phyloP scores from a whole-genome alignment of 2,888 invertebrate species.

The Dasypogon diadema region DNA sequence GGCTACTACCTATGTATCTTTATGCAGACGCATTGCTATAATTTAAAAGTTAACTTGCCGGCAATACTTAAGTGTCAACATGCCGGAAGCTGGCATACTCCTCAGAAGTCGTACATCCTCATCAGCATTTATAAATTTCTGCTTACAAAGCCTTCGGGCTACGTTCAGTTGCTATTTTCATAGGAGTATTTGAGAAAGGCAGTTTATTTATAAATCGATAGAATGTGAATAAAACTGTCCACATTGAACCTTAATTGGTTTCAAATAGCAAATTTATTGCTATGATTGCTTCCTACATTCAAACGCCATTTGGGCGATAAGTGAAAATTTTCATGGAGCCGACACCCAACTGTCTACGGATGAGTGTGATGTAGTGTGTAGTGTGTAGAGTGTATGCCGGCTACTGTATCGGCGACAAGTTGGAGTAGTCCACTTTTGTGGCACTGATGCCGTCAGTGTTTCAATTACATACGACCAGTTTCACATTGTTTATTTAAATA shows the following conservation, averaged over 20 bases:
- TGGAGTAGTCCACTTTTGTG: background rate
- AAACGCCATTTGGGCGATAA: slow-evolving; percentile 31
- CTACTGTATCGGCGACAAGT: background rate
- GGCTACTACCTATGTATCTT: too few relatives aligned
- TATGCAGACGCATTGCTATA: too few relatives aligned
- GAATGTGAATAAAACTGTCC: slow-evolving; percentile 47
- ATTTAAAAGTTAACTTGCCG: too few relatives aligned
- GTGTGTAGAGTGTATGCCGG: background rate
- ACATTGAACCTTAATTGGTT: slow-evolving; percentile 48
- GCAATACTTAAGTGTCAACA: too few relatives aligned
- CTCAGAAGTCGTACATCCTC: too few relatives aligned
- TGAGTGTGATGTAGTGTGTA: background rate
- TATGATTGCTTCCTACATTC: slow-evolving; percentile 45
- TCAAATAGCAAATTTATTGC: slow-evolving; percentile 51
- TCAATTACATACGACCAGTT: slow-evolving; percentile 13
- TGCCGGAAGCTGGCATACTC: too few relatives aligned
- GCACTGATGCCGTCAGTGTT: slow-evolving; percentile 22
- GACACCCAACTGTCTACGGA: slow-evolving; percentile 30
- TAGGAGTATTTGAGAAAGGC: slow-evolving; percentile 39
- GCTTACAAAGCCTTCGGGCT: too few relatives aligned
- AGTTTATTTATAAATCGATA: slow-evolving; percentile 50
- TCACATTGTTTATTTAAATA: slow-evolving; percentile 30
- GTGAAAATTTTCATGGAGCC: slow-evolving; percentile 28
- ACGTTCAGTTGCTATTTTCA: too few relatives aligned
- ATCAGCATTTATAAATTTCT: too few relatives aligned